phyloP scores from a whole-genome alignment of 2,888 invertebrate species.

The Perizoma affinitatum region DNA sequence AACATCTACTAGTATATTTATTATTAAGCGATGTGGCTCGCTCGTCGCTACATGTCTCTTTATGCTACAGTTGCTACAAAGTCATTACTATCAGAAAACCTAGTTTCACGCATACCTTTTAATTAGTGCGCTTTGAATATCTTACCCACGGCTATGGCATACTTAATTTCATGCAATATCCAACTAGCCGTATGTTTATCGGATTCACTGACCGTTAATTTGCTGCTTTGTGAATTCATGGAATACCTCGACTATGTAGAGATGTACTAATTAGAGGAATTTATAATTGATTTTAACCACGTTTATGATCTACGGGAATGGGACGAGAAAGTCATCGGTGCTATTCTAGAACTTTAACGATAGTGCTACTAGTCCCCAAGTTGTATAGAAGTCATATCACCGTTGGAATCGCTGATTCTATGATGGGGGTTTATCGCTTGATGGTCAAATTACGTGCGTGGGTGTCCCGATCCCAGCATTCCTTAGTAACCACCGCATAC shows the following conservation, averaged over 20 bases:
- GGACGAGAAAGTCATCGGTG: too few relatives aligned
- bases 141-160: constrained; percentile 32
- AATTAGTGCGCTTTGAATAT: constrained; percentile 41
- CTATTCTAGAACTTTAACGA: too few relatives aligned
- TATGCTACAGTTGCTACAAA: constrained; percentile 1
- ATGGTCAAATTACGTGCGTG: constrained; percentile 28
- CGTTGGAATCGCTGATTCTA: constrained; percentile 10
- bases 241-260: not conserved
- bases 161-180: constrained; percentile 36
- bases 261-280: not conserved
- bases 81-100: constrained; percentile 34
- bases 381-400: not conserved
- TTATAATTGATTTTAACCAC: too few relatives aligned
- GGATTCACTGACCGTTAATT: constrained; percentile 16
- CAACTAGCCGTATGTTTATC: constrained; percentile 38
- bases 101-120: constrained; percentile 46
- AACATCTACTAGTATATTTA: too few relatives aligned
- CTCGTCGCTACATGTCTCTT: not conserved
- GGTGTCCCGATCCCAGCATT: constrained; percentile 51
- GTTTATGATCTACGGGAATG: too few relatives aligned
- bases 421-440: constrained; percentile 7
- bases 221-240: constrained; percentile 2
- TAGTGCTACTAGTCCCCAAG: too few relatives aligned
- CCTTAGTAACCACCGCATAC: constrained; percentile 71
- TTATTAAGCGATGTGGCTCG: not conserved